Conservation (phyloP, 2,113 vertebrate species). For the Calonectris borealis region DNA sequence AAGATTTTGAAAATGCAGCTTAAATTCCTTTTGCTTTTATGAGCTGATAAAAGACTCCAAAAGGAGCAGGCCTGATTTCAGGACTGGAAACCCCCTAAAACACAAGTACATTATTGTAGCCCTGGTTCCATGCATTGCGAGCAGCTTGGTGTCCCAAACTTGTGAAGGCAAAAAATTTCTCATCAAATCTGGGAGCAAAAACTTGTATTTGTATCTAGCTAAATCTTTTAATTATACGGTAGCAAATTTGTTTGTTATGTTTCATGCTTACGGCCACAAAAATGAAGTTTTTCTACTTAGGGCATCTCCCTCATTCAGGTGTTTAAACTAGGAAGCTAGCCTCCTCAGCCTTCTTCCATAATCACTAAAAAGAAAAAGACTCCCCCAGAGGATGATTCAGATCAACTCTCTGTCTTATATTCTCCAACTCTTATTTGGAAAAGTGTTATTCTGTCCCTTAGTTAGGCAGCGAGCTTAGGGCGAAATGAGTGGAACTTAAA, state of each 20-base stretch:
- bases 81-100: neutral
- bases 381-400: neutral
- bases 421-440: neutral
- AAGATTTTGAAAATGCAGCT: neutral
- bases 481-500: neutral
- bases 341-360: neutral
- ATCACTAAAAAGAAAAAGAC: neutral
- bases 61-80: neutral
- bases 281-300: neutral
- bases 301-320: neutral
- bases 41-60: neutral
- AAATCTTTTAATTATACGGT: neutral
- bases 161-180: neutral
- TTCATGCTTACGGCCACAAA: neutral
- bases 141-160: neutral
- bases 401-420: neutral
- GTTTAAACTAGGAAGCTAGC: neutral
- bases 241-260: neutral
- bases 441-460: neutral
- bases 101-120: neutral
- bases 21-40: neutral
- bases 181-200: neutral
- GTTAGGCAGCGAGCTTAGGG: neutral
- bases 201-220: fast-evolving
- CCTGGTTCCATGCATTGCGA: neutral